Base-by-base conservation (phyloP, 2,888 invertebrate genomes). In the Megastigmus dorsalis region DNA sequence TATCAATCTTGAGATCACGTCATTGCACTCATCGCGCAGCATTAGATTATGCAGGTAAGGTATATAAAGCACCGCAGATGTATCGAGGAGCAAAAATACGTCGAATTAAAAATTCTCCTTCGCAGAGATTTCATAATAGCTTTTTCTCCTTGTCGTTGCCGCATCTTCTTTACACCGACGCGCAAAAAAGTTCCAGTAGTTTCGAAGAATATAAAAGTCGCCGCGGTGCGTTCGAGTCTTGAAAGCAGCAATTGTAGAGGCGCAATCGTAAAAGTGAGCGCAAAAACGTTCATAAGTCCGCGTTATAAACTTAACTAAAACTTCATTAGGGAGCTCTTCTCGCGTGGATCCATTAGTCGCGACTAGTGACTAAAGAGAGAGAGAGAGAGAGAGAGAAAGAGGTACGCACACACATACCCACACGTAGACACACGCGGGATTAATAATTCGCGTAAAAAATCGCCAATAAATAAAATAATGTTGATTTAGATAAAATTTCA, bases 401-500 rank as follows among this genome's bases (percentile, higher is more conserved):
- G n/a, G 33, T 28, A 41, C 9, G 59, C 1, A 20, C n/a, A n/a
- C n/a, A n/a, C n/a, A n/a, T n/a, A n/a, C n/a, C n/a, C n/a, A n/a
- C n/a, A n/a, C n/a, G n/a, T n/a, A n/a, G n/a, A n/a, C n/a, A n/a
- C n/a, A n/a, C n/a, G n/a, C n/a, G n/a, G n/a, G n/a, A n/a, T n/a
- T 5, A 23, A 23, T 13, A 57, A 38, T 26, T 28, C 6, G 38
- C n/a, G n/a, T n/a, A n/a, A n/a, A n/a, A n/a, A n/a, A 30, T 52
- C 13, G 18, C 2, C 33, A 28, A 66, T 48, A 30, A 70, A 50
- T 45, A 63, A 65, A 50, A 38, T 71, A 73, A 67, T 45, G 60
- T 67, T 62, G 54, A 73, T 67, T 73, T 38, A 54, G 73, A 67
- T 73, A 73, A 60, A 67, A 73, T 67, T 62, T 45, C 18, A n/a